Evolutionary conservation across 1,140 invertebrate species (phyloP).

Genomic region (Aphaenogaster rudis): DNA sequence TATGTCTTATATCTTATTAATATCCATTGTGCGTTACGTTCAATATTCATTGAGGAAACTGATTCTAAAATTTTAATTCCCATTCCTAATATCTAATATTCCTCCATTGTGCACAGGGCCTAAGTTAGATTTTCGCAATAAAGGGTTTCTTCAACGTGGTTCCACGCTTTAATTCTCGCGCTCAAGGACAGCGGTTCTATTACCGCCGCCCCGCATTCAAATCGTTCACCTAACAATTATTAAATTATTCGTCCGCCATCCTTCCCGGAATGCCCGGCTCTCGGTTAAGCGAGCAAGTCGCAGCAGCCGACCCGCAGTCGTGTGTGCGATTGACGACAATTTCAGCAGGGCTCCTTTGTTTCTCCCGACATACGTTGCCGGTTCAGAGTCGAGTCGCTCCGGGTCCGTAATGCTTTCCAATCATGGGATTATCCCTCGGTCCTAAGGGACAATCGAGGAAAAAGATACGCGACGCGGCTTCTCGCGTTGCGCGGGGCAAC

Average conservation of each 20-base stretch:
- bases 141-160: not conserved
- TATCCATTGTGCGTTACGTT: too few relatives aligned
- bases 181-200: constrained; percentile 3
- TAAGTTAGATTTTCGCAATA: not conserved
- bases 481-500: constrained; percentile 21
- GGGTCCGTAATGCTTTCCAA: constrained; percentile 69
- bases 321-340: constrained; percentile 45
- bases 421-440: constrained; percentile 74
- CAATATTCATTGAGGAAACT: too few relatives aligned
- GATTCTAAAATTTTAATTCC: too few relatives aligned
- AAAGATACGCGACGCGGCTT: constrained; percentile 35
- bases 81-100: too few relatives aligned
- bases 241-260: constrained; percentile 58
- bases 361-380: not conserved
- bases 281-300: constrained; percentile 19
- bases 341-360: constrained; percentile 27
- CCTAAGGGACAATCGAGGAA: constrained; percentile 69
- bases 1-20: too few relatives aligned
- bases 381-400: not conserved
- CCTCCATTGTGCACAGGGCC: too few relatives aligned
- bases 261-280: constrained; percentile 42
- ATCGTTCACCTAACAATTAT: constrained; percentile 56
- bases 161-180: constrained; percentile 9
- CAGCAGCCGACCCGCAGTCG: not conserved
- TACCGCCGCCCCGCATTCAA: constrained; percentile 34